Percentiles rank a stretch among this genome's conserved stretches.
These are phyloP conservation scores for Lasiommata megera DNA, from an alignment of 2,888 invertebrate species.

Conservation along the genomic window DNA sequence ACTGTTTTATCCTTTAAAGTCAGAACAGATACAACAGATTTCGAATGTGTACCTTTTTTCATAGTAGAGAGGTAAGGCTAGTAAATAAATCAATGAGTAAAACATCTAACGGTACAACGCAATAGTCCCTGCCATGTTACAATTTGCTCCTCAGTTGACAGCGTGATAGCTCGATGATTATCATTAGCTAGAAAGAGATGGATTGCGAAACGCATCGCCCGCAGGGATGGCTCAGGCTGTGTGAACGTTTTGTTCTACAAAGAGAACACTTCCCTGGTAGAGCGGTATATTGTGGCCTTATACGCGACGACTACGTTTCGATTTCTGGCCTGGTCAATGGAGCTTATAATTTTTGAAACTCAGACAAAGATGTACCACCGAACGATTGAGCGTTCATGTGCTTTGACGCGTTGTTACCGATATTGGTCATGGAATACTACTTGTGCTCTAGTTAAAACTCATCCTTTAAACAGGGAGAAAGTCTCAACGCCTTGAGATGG, in stretches of 20 bases:
- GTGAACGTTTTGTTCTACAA: constrained; percentile 12
- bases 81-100: constrained; percentile 7
- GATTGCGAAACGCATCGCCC: constrained; percentile 16
- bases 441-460: no score
- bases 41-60: neutral
- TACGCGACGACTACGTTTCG: no score
- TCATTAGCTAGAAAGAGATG: constrained; percentile 57
- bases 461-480: no score
- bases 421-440: no score
- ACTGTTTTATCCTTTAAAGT: neutral
- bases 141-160: constrained; percentile 60
- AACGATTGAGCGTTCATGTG: no score
- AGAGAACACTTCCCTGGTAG: neutral
- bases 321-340: no score
- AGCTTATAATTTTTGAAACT: no score
- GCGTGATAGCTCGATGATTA: constrained; percentile 56
- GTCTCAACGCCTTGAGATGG: no score
- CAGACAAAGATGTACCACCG: no score
- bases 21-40: neutral
- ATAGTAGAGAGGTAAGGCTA: neutral
- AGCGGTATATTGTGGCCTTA: no score
- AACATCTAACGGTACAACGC: constrained; percentile 25
- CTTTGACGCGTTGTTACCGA: no score
- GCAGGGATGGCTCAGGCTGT: constrained; percentile 21
- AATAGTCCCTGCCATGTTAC: constrained; percentile 44